phyloP scores from a whole-genome alignment of 1,140 invertebrate species.

The Drosophila pseudoananassae region DNA sequence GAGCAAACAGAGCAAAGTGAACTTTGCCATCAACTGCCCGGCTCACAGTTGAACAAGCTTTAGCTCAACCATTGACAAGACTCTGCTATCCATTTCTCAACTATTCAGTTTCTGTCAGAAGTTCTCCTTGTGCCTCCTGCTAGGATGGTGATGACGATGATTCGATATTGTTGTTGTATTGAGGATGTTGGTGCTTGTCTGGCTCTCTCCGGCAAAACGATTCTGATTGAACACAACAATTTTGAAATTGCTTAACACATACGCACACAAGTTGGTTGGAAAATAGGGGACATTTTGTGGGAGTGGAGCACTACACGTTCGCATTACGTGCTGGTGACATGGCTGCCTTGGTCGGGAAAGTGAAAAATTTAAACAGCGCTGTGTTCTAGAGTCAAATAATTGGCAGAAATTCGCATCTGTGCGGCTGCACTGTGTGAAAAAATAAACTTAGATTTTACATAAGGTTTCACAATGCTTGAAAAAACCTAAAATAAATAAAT shows the following conservation, averaged over 20 bases:
- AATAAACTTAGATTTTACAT: no score
- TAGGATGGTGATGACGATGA: constrained; percentile 43
- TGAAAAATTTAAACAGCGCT: constrained; percentile 74
- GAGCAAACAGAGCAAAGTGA: constrained; percentile 37
- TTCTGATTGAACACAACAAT: constrained; percentile 79
- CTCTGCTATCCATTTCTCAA: background rate
- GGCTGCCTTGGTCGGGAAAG: constrained; percentile 57
- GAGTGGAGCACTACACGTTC: constrained; percentile 53
- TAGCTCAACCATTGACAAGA: constrained; percentile 19
- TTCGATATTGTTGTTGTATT: constrained; percentile 25
- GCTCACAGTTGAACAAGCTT: constrained; percentile 37
- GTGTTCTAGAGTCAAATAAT: constrained; percentile 63
- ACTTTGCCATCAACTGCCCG: constrained; percentile 33
- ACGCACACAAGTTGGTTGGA: constrained; percentile 18
- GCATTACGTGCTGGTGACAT: constrained; percentile 70
- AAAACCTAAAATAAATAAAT: no score
- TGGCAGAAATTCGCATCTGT: constrained; percentile 59
- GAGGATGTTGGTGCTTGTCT: constrained; percentile 31
- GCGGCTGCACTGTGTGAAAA: constrained; percentile 2
- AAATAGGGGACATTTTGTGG: constrained; percentile 12
- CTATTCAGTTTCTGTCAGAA: constrained; percentile 16
- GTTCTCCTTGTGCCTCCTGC: constrained; percentile 18
- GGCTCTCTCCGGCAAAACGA: constrained; percentile 49
- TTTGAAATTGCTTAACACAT: constrained; percentile 73
- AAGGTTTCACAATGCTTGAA: background rate